A percentile compares a stretch with the other conserved stretches of the same genome.
phyloP scores from a whole-genome alignment of 1,140 invertebrate genomes.

The Drusus annulatus region DNA sequence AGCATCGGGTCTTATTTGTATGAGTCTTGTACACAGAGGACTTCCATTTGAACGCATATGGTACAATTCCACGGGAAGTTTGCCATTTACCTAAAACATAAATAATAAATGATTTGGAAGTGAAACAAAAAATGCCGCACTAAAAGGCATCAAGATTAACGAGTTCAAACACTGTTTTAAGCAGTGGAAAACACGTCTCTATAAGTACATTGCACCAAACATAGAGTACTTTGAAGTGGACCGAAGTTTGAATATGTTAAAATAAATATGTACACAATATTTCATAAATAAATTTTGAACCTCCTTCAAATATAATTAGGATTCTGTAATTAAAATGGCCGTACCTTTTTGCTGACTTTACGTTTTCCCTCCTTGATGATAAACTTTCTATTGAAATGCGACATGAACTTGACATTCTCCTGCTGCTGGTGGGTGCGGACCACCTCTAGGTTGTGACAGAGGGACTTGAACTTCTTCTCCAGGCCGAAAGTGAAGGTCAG shows the following conservation, averaged over 20 bases:
- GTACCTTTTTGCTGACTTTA: constrained; percentile 73
- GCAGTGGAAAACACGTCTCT: too few species aligned
- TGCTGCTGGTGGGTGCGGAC: constrained; percentile 98
- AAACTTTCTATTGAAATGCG: constrained; percentile 97
- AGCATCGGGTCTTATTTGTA: constrained; percentile 91
- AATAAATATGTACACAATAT: too few species aligned
- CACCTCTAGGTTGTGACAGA: constrained; percentile 97
- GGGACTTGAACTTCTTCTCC: constrained; percentile 97
- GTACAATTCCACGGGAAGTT: constrained; percentile 90
- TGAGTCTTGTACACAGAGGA: constrained; percentile 92
- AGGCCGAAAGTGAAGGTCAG: constrained; percentile 98
- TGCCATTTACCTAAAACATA: constrained; percentile 61
- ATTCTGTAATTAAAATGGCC: constrained; percentile 18
- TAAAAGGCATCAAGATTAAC: too few species aligned
- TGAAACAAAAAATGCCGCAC: too few species aligned
- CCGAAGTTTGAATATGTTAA: too few species aligned
- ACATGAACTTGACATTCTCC: constrained; percentile 98
- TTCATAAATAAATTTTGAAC: too few species aligned
- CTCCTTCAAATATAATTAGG: not conserved
- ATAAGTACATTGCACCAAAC: too few species aligned
- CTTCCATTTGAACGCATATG: constrained; percentile 97
- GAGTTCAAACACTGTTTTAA: not conserved
- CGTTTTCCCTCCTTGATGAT: constrained; percentile 94
- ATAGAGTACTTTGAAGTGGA: too few species aligned
- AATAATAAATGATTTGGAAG: too few species aligned